phyloP scores from a whole-genome alignment of 2,888 invertebrate genomes.

The Nemotelus nigrinus region DNA sequence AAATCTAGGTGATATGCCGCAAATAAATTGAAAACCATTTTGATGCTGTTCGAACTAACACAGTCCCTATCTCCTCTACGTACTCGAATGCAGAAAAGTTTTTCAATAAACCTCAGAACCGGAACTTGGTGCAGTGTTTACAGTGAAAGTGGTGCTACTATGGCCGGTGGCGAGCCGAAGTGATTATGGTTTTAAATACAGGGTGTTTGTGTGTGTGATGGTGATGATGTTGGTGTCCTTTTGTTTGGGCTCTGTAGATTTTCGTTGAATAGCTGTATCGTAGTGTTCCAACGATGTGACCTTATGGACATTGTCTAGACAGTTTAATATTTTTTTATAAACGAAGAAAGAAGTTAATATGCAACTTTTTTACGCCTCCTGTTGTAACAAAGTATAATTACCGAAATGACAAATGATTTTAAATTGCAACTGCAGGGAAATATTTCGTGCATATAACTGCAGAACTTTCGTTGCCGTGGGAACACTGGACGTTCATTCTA shows the following conservation, averaged over 20 bases:
- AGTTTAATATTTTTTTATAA: background rate
- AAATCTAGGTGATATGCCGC: background rate
- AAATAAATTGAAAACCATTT: background rate
- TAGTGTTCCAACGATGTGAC: background rate
- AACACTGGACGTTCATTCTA: too few relatives aligned
- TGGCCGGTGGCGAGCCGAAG: background rate
- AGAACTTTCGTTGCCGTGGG: too few relatives aligned
- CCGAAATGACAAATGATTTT: background rate
- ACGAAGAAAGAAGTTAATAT: background rate
- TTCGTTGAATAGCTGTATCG: background rate
- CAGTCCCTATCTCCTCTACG: background rate
- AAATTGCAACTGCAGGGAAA: too few relatives aligned
- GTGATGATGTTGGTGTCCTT: too few relatives aligned
- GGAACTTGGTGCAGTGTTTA: background rate
- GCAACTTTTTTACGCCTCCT: background rate
- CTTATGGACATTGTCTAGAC: constrained; percentile 1
- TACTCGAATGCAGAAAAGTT: background rate
- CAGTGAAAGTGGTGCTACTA: background rate
- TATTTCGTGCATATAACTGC: too few relatives aligned
- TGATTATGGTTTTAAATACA: background rate
- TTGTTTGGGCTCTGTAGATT: background rate
- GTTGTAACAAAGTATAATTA: background rate
- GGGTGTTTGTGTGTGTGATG: background rate
- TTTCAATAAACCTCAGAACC: background rate
- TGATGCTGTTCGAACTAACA: background rate